Evolutionary conservation across 2,888 invertebrate genomes (phyloP).

Genomic region (Epistrophe eligans): DNA sequence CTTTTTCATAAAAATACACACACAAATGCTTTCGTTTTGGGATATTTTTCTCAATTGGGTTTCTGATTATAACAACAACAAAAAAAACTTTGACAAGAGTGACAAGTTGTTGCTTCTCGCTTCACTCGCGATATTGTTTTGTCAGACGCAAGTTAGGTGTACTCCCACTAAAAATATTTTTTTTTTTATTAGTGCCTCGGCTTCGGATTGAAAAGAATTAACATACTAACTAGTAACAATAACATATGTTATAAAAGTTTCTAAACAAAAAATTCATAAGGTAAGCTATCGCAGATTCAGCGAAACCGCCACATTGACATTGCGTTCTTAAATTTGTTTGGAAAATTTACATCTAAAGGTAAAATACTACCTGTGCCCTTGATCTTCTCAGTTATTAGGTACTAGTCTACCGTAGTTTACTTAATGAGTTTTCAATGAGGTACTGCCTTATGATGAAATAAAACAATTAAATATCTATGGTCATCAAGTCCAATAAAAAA

Average conservation of each 20-base stretch:
- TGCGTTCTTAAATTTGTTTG: no score
- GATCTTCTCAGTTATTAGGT: neutral
- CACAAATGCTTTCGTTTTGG: neutral
- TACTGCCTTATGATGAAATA: neutral
- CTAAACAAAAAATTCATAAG: neutral
- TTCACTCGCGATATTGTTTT: slow-evolving; percentile 19
- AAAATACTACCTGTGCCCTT: neutral
- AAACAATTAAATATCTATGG: neutral
- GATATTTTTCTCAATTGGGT: neutral
- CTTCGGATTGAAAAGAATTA: neutral
- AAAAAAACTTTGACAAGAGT: slow-evolving; percentile 26
- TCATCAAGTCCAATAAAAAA: neutral
- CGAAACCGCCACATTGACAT: neutral
- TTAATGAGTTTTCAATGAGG: neutral
- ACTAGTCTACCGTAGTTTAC: neutral
- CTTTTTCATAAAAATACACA: neutral
- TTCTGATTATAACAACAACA: slow-evolving; percentile 5
- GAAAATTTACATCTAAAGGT: neutral
- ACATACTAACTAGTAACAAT: neutral
- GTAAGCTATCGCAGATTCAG: neutral
- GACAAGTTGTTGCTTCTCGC: slow-evolving; percentile 65
- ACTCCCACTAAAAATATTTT: slow-evolving; percentile 24
- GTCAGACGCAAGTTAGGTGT: neutral
- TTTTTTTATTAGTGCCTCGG: slow-evolving; percentile 6
- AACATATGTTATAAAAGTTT: slow-evolving; percentile 3